Evolutionary conservation across 2,797 vertebrate genomes (phyloP).

Genomic region (Odontamblyopus rebecca): DNA sequence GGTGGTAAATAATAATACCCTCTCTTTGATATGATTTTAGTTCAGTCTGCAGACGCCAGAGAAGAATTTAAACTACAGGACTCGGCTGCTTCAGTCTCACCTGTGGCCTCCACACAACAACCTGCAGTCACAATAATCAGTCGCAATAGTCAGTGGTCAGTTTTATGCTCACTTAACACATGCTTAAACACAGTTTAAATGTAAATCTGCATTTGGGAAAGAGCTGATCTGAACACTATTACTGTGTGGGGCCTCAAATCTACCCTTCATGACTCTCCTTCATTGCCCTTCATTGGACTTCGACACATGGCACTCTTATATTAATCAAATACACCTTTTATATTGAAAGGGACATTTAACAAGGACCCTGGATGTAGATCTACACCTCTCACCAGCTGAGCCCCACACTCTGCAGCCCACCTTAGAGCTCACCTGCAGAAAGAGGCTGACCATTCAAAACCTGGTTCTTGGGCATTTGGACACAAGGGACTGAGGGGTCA

Average conservation of each 20-base stretch:
- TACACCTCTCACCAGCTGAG: slow-evolving; percentile 77
- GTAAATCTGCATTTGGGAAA: not conserved
- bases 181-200: not conserved
- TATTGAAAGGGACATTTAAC: slow-evolving; percentile 78
- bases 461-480: slow-evolving; percentile 75
- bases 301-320: not conserved
- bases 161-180: not conserved
- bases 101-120: slow-evolving; percentile 60
- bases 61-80: slow-evolving; percentile 80
- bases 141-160: not conserved
- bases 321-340: not conserved
- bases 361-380: slow-evolving; percentile 86
- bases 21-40: slow-evolving; percentile 52
- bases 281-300: not conserved
- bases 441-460: slow-evolving; percentile 79
- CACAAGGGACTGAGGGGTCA: slow-evolving; percentile 71
- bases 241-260: not conserved
- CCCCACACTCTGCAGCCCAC: slow-evolving; percentile 71
- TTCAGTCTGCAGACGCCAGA: slow-evolving; percentile 81
- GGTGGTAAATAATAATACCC: slow-evolving; percentile 1
- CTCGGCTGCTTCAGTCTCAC: slow-evolving; percentile 79
- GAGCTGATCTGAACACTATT: not conserved
- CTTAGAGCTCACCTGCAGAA: slow-evolving; percentile 77
- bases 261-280: not conserved
- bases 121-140: slow-evolving; percentile 7